Evolutionary conservation across 2,888 invertebrate species (phyloP), one percentile per base, ranked within the genome.

Genomic region (Caenorhabditis sp.): DNA sequence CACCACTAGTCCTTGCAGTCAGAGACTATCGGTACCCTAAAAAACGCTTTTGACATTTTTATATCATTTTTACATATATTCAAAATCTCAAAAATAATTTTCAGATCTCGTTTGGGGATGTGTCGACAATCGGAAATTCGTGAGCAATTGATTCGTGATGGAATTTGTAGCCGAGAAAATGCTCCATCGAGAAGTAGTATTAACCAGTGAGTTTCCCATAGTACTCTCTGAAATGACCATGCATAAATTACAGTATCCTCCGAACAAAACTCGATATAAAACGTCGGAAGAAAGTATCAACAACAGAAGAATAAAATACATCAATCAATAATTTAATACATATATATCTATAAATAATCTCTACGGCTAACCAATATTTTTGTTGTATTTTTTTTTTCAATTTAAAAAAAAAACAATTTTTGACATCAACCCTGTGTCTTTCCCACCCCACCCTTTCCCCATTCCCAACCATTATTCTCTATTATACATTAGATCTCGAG

Each of bases 141-240:
- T 17, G 86, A 86, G 38, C 86, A 85, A 60, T 67, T 86, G 53
- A 85, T 86, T 50, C 58, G 77, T 14, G 86, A 86, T 61, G 85
- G 85, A 8, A 72, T 86, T 26, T 86, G 85, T 53, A 80, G 77
- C 8, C 59, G 81, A n/a, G 86, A 87, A 25, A 86, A 74, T 50
- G 85, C 83, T 21, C 86, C 86, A 1, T 87, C 87, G 1, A 66
- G 86, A 49, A 83, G 83, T 20, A 84, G 84, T 59, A 86, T 86
- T 26, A 86, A 86, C 67, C 86, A 86, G 86, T 86, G 59, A 67
- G 78, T 26, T 43, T n/a, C 5, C 17, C 27, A 58, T 59, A 61
- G 0, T 21, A 36, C n/a, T 26, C 23, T 27, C 17, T 8, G 3
- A 25, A 38, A 38, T 14, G 1, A n/a, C n/a, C n/a, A n/a, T 21